Conservation (phyloP, 2,888 invertebrate species). For the Mythimna loreyi region DNA sequence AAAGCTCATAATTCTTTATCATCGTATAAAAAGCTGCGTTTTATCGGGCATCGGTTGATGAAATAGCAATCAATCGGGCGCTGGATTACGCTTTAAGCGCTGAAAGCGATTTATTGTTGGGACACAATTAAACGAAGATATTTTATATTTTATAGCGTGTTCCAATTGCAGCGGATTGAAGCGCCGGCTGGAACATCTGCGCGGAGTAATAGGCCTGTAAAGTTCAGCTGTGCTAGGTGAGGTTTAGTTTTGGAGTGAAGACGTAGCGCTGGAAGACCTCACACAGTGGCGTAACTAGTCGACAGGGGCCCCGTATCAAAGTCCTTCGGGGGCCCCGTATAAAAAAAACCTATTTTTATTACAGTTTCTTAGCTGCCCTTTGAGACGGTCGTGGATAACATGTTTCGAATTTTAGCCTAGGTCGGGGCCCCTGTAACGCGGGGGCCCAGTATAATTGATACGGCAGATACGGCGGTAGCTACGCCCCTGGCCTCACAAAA, state of each 20-base stretch:
- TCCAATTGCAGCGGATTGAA: constrained; percentile 23
- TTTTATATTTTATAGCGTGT: constrained; percentile 37
- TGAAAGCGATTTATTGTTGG: constrained; percentile 54
- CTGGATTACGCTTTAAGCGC: constrained; percentile 48
- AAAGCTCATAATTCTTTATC: constrained; percentile 35
- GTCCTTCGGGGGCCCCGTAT: no score
- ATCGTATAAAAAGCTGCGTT: constrained; percentile 37
- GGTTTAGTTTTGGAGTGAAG: constrained; percentile 1
- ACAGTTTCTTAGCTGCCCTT: no score
- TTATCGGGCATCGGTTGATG: constrained; percentile 61
- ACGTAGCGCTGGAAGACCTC: no score
- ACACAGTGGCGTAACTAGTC: no score
- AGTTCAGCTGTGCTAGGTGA: neutral
- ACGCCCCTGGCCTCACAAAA: no score
- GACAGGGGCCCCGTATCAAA: no score
- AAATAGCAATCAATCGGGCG: constrained; percentile 65
- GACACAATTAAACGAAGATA: constrained; percentile 37
- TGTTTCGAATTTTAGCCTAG: no score
- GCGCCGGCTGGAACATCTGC: neutral
- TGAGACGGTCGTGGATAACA: no score
- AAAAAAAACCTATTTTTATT: no score
- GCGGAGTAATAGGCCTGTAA: neutral
- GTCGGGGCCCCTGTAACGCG: no score
- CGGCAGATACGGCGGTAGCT: no score
- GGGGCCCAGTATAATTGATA: no score